phyloP scores from a whole-genome alignment of 2,888 invertebrate species.

The Cenopis cana region DNA sequence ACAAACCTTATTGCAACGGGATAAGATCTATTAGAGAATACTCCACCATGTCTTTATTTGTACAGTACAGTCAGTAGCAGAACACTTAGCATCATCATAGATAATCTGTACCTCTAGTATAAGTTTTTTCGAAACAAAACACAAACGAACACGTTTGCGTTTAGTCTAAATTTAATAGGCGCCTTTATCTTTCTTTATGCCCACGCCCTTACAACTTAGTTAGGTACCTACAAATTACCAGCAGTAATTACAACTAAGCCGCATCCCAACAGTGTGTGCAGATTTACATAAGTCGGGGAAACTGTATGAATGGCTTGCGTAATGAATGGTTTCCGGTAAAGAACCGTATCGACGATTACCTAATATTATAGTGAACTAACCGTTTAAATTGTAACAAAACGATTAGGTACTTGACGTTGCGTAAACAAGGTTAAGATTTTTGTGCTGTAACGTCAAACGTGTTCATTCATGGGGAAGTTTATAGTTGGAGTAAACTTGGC shows the following conservation, averaged over 20 bases:
- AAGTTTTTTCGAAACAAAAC: too few relatives aligned
- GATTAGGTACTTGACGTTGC: conserved; percentile 21
- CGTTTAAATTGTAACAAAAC: conserved; percentile 15
- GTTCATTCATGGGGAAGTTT: too few relatives aligned
- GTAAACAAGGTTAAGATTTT: conserved; percentile 19
- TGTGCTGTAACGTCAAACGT: not conserved
- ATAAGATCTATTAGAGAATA: too few relatives aligned
- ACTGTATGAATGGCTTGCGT: conserved; percentile 23
- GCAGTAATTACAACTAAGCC: conserved; percentile 30
- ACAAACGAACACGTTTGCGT: too few relatives aligned
- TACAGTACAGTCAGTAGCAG: too few relatives aligned
- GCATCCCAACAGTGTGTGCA: conserved; percentile 18
- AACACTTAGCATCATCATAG: too few relatives aligned
- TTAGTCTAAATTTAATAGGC: too few relatives aligned
- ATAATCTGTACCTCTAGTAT: too few relatives aligned
- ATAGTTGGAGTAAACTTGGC: too few relatives aligned
- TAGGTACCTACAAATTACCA: conserved; percentile 16
- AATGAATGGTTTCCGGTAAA: conserved; percentile 2
- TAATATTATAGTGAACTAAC: conserved; percentile 28
- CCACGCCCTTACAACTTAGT: conserved; percentile 4
- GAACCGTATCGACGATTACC: conserved; percentile 18
- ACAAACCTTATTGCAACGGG: too few relatives aligned
- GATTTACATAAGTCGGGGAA: conserved; percentile 28
- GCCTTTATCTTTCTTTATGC: not conserved
- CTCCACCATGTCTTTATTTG: too few relatives aligned